Evolutionary conservation across 2,797 vertebrate species (phyloP).

Genomic region (Cyclopterus lumpus): DNA sequence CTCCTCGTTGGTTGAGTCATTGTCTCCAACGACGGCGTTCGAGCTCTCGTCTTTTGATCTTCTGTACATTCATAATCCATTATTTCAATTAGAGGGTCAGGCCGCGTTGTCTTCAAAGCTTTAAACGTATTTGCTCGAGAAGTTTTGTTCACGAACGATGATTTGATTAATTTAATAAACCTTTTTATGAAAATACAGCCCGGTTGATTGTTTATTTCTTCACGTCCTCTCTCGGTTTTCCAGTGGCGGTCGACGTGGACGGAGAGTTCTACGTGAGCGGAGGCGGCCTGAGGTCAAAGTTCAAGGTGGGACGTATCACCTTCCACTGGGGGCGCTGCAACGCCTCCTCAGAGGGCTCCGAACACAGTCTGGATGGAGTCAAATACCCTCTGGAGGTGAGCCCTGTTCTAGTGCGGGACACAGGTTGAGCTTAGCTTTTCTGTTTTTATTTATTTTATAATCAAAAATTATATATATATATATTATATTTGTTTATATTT

Average conservation of each 20-base stretch:
- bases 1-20: neutral
- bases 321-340: constrained; percentile 99
- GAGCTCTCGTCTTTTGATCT: constrained; percentile 36
- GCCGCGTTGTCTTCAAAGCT: constrained; percentile 11
- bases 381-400: constrained; percentile 96
- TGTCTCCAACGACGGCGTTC: constrained; percentile 10
- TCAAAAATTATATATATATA: too few relatives aligned
- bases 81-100: neutral
- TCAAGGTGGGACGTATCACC: constrained; percentile 92
- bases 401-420: neutral
- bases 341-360: constrained; percentile 92
- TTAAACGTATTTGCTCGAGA: neutral
- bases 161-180: neutral
- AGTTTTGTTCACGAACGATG: neutral
- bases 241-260: constrained; percentile 93
- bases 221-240: constrained; percentile 25
- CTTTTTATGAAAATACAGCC: neutral
- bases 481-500: too few relatives aligned
- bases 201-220: neutral
- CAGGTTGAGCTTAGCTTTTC: too few relatives aligned
- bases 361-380: constrained; percentile 93
- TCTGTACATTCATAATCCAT: constrained; percentile 21
- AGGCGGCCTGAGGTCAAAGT: constrained; percentile 88
- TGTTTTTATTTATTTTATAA: too few relatives aligned
- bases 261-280: constrained; percentile 93